Evolutionary conservation across 2,113 vertebrate species (phyloP).

Genomic region (Oryzias melastigma): DNA sequence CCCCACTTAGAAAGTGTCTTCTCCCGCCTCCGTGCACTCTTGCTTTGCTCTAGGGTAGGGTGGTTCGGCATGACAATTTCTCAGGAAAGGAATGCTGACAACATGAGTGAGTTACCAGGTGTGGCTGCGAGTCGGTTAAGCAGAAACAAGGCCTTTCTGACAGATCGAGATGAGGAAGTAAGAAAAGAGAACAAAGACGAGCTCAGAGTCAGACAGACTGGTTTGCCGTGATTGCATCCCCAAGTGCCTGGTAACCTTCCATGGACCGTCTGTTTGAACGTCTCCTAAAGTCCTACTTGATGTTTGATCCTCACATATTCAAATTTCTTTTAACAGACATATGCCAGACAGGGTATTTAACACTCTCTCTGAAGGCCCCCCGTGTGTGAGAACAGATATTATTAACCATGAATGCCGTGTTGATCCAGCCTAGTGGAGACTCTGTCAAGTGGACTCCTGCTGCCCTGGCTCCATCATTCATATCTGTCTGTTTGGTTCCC

Average conservation of each 20-base stretch:
- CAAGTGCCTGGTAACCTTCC: constrained; percentile 4
- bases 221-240: constrained; percentile 45
- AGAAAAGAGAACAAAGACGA: constrained; percentile 21
- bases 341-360: constrained; percentile 49
- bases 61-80: constrained; percentile 79
- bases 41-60: constrained; percentile 80
- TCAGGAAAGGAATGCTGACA: constrained; percentile 80
- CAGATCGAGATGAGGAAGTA: constrained; percentile 52
- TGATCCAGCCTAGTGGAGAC: constrained; percentile 66
- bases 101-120: constrained; percentile 84
- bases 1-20: constrained; percentile 24
- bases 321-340: constrained; percentile 11
- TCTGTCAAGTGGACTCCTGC: constrained; percentile 70
- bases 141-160: constrained; percentile 78
- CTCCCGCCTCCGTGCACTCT: constrained; percentile 32
- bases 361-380: constrained; percentile 36
- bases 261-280: not conserved
- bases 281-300: too few species aligned
- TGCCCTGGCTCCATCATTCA: constrained; percentile 68
- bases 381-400: constrained; percentile 55
- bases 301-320: constrained; percentile 5
- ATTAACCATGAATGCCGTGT: constrained; percentile 58
- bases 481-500: constrained; percentile 47
- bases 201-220: constrained; percentile 25
- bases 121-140: constrained; percentile 80